Base-by-base conservation (phyloP, 2,888 invertebrate genomes). In the Mythimna impura region DNA sequence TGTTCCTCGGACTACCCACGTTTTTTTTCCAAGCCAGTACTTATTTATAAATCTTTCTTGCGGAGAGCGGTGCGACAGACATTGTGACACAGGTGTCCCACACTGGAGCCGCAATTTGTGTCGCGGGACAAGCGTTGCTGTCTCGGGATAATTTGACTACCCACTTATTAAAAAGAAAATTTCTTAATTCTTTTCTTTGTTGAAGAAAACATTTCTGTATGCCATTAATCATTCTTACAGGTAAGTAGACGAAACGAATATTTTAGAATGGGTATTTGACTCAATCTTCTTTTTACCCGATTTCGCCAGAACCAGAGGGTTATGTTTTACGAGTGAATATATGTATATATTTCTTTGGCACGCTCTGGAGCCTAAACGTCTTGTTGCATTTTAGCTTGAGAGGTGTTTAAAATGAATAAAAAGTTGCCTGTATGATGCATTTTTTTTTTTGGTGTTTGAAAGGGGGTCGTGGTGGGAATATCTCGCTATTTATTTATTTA, bases 1-100 rank as follows among this genome's bases (percentile, higher is more conserved):
- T 43, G 9, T 68, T 17, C 43, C 43, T n/a, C 43, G 34, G 20
- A 20, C 30, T n/a, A 40, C 6, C 14, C n/a, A 63, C 12, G 17
- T n/a, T 0, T 12, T 22, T 17, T 76, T 52, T 71, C 20, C 25
- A 20, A 36, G 60, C 30, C 40, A 36, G 43, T 74, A 63, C 66
- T 57, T 63, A 76, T 64, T 71, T 76, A 50, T 60, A 66, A 71
- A 77, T 64, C 63, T 78, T 73, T 73, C 63, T 66, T 67, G 40
- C 64, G 47, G 54, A 64, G 63, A 73, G 25, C 62, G 62, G 20
- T 12, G 66, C 30, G 78, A 81, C 78, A 65, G 72, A 78, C 60
- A 82, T 73, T 80, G 79, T 66, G 69, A 73, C 80, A 67, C 80
- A 80, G 83, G 80, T 80, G 80, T 82, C 82, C 63, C 52, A 64